These are phyloP conservation scores for Acomys russatus DNA, from an alignment of 2,797 vertebrate species.

Conservation along the genomic window DNA sequence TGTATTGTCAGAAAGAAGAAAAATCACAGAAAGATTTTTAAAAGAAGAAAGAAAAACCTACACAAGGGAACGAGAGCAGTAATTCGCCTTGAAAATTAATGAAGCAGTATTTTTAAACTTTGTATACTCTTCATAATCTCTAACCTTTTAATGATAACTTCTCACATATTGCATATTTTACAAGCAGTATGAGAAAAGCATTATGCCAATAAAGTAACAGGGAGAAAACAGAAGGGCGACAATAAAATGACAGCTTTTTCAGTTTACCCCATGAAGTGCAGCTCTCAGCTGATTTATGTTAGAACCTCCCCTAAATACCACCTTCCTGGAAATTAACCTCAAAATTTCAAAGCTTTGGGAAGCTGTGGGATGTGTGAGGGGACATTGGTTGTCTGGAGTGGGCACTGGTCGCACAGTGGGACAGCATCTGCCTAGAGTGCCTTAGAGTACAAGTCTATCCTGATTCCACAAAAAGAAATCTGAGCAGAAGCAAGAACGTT, in stretches of 20 bases:
- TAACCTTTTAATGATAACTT: not conserved
- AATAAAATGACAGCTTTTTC: not conserved
- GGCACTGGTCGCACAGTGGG: rapidly evolving
- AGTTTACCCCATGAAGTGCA: not conserved
- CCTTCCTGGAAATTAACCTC: not conserved
- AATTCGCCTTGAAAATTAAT: not conserved
- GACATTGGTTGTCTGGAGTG: not conserved
- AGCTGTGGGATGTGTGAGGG: not conserved
- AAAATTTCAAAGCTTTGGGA: not conserved
- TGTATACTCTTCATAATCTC: not conserved
- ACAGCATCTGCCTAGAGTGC: not conserved
- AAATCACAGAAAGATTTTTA: not conserved
- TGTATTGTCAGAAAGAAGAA: not conserved
- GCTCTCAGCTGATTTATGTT: not conserved
- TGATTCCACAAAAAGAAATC: not conserved
- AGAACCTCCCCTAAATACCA: not conserved
- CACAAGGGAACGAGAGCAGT: not conserved
- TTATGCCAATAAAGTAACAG: not conserved
- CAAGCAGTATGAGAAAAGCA: not conserved
- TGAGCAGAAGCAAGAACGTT: not conserved
- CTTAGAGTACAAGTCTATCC: not conserved
- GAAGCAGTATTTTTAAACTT: not conserved
- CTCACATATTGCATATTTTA: not conserved
- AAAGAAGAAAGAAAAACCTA: not conserved
- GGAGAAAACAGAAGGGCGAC: not conserved